Conservation (phyloP, 2,797 vertebrate species). For the Mus minutoides region DNA sequence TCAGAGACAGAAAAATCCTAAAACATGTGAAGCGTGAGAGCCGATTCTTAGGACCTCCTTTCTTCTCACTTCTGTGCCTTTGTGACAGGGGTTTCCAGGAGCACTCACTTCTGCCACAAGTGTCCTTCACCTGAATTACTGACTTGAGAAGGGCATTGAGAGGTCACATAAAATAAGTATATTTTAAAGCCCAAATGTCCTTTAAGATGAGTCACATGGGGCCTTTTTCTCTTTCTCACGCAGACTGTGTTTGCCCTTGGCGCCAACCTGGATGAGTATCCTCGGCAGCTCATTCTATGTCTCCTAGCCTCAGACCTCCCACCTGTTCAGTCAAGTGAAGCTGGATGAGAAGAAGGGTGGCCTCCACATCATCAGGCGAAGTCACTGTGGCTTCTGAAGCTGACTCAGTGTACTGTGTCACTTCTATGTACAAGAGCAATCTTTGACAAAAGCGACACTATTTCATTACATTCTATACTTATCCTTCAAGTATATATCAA, state of each 20-base stretch:
- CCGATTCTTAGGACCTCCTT: background rate
- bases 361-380: background rate
- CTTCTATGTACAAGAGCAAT: background rate
- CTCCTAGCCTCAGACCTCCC: background rate
- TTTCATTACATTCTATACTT: background rate
- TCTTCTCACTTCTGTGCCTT: accelerated
- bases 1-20: background rate
- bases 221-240: background rate
- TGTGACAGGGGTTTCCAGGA: accelerated
- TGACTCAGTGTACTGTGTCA: background rate
- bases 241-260: background rate
- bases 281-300: background rate
- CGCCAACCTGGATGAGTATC: background rate
- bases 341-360: background rate
- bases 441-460: background rate
- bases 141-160: background rate
- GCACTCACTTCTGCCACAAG: background rate
- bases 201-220: background rate
- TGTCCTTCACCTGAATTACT: background rate
- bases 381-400: background rate
- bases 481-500: background rate
- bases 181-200: background rate
- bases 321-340: background rate
- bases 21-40: background rate
- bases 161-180: background rate